A percentile compares a stretch with the other conserved stretches of the same genome.
Evolutionary conservation across 2,113 vertebrate species (phyloP).

Genomic region (Cardinalis cardinalis): DNA sequence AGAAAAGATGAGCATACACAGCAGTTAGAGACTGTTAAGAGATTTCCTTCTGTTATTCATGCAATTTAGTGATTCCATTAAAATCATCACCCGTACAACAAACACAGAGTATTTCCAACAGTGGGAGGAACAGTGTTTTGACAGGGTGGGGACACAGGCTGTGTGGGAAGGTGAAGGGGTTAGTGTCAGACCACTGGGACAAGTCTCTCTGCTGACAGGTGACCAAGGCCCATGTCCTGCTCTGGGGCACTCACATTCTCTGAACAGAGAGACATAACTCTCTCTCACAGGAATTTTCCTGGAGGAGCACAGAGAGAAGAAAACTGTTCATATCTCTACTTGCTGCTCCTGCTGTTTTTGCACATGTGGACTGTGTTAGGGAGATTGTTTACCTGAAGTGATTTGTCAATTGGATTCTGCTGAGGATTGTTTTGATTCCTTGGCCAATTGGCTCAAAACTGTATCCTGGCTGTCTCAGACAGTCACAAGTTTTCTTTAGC

Average conservation of each 20-base stretch:
- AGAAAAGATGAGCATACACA: constrained; percentile 33
- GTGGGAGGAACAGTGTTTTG: background rate
- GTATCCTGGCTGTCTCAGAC: background rate
- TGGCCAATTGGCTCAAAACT: background rate
- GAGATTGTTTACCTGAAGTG: background rate
- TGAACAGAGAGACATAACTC: background rate
- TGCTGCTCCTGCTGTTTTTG: too few relatives aligned
- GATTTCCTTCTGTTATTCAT: constrained; percentile 48
- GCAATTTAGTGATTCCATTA: background rate
- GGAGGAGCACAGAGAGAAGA: too few relatives aligned
- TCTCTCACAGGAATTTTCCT: background rate
- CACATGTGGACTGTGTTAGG: background rate
- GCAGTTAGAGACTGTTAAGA: constrained; percentile 2
- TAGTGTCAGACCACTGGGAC: constrained; percentile 8
- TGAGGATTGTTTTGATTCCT: background rate
- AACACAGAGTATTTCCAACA: background rate
- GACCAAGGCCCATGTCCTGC: background rate
- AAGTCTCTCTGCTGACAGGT: background rate
- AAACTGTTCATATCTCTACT: too few relatives aligned
- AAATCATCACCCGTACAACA: constrained; percentile 18
- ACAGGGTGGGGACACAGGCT: background rate
- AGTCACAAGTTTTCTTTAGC: background rate
- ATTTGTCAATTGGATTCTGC: background rate
- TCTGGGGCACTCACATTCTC: background rate
- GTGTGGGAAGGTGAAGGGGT: background rate